Percentiles rank a stretch among this genome's conserved stretches.
These are phyloP conservation scores for Malaclemys terrapin DNA, from an alignment of 2,113 vertebrate species.

Conservation along the genomic window DNA sequence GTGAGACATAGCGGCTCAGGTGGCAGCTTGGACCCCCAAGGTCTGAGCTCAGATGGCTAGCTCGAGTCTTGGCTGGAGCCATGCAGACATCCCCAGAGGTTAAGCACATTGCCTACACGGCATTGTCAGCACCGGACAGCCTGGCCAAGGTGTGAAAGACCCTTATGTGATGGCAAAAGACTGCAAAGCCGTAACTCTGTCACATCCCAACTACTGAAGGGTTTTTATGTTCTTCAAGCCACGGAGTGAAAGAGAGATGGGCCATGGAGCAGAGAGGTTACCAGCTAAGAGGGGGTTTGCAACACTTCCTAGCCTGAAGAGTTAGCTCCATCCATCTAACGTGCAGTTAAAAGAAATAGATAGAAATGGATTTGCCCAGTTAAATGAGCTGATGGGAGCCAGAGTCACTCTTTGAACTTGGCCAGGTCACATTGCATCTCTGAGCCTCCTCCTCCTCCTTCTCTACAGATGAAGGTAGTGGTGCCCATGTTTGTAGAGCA, in stretches of 20 bases:
- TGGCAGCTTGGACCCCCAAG: background rate
- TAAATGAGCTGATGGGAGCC: background rate
- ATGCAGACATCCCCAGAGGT: no score
- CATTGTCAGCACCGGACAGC: background rate
- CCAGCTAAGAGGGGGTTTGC: background rate
- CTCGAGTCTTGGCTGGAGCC: background rate
- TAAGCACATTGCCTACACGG: background rate
- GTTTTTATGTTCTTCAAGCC: background rate
- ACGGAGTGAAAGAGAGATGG: background rate
- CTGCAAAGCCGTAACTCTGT: background rate
- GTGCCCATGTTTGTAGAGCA: background rate
- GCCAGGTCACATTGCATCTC: background rate
- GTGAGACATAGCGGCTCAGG: no score
- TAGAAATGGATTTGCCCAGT: background rate
- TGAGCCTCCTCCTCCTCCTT: background rate
- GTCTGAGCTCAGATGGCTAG: background rate
- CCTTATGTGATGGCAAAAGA: background rate
- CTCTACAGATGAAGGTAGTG: background rate
- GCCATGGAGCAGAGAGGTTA: background rate
- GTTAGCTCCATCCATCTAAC: background rate
- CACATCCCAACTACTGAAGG: background rate
- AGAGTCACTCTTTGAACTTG: background rate
- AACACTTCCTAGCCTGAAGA: background rate
- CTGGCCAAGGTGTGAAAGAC: background rate
- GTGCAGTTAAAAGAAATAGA: background rate